Base-by-base conservation (phyloP, 2,888 invertebrate genomes). In the Dolichopus griseipennis region DNA sequence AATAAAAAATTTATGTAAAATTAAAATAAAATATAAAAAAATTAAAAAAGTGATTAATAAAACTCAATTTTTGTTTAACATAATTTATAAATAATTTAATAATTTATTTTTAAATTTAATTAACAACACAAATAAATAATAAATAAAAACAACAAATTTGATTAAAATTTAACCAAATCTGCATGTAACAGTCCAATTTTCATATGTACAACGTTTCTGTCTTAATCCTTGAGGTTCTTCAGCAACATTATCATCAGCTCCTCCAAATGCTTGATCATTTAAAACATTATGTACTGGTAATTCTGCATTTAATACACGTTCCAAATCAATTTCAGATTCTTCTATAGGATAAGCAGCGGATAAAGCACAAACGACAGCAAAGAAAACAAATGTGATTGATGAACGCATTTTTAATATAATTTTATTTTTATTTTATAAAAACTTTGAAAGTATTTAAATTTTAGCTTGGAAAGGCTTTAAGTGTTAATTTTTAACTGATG, bases 131-230 rank as follows among this genome's bases (percentile, higher is more conserved):
- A n/a, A n/a, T n/a, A n/a, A n/a, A n/a, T n/a, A n/a, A n/a, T n/a
- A n/a, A n/a, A n/a, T n/a, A n/a, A n/a, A n/a, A n/a, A n/a, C n/a
- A n/a, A n/a, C n/a, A n/a, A n/a, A n/a, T n/a, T n/a, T n/a, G n/a
- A n/a, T n/a, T n/a, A n/a, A n/a, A 10, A 8, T 18, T 52, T 52
- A 52, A n/a, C 52, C 52, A 62, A 62, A 22, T 62, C 21, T 20
- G 62, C 62, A 62, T 62, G 62, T 62, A 20, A 62, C 4, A 6
- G 62, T 62, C 62, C 62, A 62, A 22, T 62, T 22, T 12, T 62
- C 12, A 18, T 22, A 62, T 6, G 9, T 22, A 15, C 62, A 62
- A 18, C 21, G 9, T 21, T 62, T 62, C 15, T 62, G 62, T 22
- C 62, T 21, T 8, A 21, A 20, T 62, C 21, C 62, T 21, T 15